Conservation (phyloP, 2,797 vertebrate species). For the Vespertilio murinus region DNA sequence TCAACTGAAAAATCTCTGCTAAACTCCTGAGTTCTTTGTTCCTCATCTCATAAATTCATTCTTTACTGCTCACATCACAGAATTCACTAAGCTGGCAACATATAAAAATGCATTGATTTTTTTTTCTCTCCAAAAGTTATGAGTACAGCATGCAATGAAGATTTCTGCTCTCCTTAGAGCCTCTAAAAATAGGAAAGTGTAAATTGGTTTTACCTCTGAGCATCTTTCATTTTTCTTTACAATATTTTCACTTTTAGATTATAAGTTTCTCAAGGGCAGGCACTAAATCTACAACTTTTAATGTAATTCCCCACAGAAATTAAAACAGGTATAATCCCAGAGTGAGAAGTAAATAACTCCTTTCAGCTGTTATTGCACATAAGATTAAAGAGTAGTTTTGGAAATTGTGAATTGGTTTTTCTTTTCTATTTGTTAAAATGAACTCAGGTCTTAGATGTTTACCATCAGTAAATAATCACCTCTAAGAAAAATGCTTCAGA, state of each 20-base stretch:
- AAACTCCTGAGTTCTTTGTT: not conserved
- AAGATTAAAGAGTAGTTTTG: constrained; percentile 4
- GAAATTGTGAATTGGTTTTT: constrained; percentile 47
- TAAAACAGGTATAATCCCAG: not conserved
- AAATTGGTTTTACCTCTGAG: constrained; percentile 46
- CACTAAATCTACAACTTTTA: constrained; percentile 35
- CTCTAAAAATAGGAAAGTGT: constrained; percentile 44
- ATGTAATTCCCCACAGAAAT: constrained; percentile 32
- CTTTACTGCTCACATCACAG: constrained; percentile 21
- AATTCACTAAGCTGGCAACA: constrained; percentile 50
- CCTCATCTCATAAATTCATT: constrained; percentile 36
- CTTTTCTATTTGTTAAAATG: constrained; percentile 22
- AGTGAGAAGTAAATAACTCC: constrained; percentile 3
- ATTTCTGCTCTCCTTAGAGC: constrained; percentile 31
- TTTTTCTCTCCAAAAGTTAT: constrained; percentile 50
- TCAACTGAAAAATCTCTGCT: not conserved
- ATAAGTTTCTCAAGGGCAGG: constrained; percentile 65
- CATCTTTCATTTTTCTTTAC: constrained; percentile 57
- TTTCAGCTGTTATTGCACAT: not conserved
- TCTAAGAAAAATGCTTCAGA: not conserved
- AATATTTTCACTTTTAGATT: constrained; percentile 53
- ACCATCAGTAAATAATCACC: not conserved
- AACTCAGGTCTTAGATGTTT: not conserved
- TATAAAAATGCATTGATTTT: constrained; percentile 61
- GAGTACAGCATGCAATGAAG: constrained; percentile 39